phyloP scores from a whole-genome alignment of 2,797 vertebrate species.

The Crocodylus rhombifer region DNA sequence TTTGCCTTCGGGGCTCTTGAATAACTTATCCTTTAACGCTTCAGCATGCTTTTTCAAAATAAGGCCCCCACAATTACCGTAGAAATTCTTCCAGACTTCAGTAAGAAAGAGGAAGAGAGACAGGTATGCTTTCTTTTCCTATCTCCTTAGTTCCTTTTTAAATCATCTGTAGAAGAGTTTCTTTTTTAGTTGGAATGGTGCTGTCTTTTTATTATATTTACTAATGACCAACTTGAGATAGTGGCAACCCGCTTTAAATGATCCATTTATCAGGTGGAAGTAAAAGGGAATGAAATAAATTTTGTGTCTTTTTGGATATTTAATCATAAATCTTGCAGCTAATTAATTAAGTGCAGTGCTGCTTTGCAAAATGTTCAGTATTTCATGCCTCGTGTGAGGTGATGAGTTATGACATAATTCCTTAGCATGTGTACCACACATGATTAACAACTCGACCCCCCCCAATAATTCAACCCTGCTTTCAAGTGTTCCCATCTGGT shows the following conservation, averaged over 20 bases:
- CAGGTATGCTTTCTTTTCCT: background rate
- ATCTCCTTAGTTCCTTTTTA: background rate
- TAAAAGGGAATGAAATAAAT: background rate
- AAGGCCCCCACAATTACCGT: background rate
- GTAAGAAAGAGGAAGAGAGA: background rate
- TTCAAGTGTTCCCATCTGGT: constrained; percentile 41
- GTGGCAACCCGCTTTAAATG: background rate
- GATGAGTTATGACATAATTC: constrained; percentile 73
- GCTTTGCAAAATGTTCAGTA: constrained; percentile 64
- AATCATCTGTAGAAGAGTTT: background rate
- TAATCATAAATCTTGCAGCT: constrained; percentile 45
- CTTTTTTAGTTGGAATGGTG: background rate
- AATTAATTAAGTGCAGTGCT: constrained; percentile 52
- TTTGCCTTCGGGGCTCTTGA: background rate
- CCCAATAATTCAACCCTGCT: constrained; percentile 28
- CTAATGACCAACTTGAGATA: background rate
- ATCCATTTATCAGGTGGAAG: background rate
- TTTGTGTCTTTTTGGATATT: constrained; percentile 30
- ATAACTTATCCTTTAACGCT: background rate
- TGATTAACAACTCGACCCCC: constrained; percentile 57
- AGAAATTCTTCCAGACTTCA: background rate
- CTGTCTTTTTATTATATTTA: background rate
- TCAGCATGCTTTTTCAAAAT: background rate
- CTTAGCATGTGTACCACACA: constrained; percentile 66
- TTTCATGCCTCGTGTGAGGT: constrained; percentile 68